Percentiles rank a stretch among this genome's conserved stretches.
These are phyloP conservation scores for Axinella damicornis DNA, from an alignment of 37 sponge, comb jelly and placozoan species.

Conservation along the genomic window DNA sequence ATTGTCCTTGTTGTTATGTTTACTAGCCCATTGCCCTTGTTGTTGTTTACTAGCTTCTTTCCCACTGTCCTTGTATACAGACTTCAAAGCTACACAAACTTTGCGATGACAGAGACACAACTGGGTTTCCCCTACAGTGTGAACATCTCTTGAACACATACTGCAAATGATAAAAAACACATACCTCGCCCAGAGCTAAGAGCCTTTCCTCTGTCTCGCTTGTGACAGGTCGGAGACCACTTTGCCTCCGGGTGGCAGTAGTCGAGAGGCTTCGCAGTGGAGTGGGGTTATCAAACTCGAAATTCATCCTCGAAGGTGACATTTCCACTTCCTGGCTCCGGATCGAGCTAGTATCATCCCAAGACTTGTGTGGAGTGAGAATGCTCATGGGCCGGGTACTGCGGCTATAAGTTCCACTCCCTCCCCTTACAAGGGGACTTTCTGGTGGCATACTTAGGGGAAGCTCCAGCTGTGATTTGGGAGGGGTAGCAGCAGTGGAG, in stretches of 20 bases:
- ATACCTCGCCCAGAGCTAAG: slow-evolving; percentile 49
- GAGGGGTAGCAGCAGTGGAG: not conserved
- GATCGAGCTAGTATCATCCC: slow-evolving; percentile 26
- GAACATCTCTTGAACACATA: too few relatives aligned
- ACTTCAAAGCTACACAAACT: too few relatives aligned
- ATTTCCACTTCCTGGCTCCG: slow-evolving; percentile 11
- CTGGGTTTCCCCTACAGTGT: too few relatives aligned
- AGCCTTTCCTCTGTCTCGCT: slow-evolving; percentile 26
- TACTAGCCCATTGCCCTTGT: too few relatives aligned
- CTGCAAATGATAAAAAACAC: not conserved
- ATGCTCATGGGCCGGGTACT: not conserved
- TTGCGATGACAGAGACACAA: too few relatives aligned
- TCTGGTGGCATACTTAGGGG: too few relatives aligned
- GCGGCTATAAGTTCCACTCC: not conserved
- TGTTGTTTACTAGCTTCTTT: too few relatives aligned
- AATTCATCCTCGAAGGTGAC: slow-evolving; percentile 6
- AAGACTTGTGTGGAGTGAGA: slow-evolving; percentile 48
- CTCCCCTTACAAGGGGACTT: not conserved
- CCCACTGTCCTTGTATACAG: too few relatives aligned
- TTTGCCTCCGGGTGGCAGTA: not conserved
- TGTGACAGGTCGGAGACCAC: not conserved
- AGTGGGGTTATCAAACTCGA: slow-evolving; percentile 45
- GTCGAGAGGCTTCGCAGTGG: not conserved
- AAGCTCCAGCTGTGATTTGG: not conserved
- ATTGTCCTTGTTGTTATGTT: too few relatives aligned